phyloP scores from a whole-genome alignment of 2,888 invertebrate genomes.

The Eupithecia vulgata region DNA sequence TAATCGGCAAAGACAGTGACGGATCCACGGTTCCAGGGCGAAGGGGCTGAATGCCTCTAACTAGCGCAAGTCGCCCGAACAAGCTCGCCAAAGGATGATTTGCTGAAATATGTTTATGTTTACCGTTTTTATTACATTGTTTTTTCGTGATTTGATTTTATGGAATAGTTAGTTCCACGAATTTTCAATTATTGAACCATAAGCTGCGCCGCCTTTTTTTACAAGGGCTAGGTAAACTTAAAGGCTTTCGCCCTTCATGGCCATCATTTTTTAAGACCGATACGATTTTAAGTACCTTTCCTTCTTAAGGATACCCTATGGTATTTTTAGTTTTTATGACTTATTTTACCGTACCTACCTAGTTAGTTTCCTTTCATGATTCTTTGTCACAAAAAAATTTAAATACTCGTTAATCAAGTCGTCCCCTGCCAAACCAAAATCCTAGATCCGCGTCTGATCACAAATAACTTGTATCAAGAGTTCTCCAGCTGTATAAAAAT shows the following conservation, averaged over 20 bases:
- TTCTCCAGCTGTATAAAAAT: background rate
- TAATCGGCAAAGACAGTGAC: conserved; percentile 35
- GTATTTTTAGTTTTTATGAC: too few relatives aligned
- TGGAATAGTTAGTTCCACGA: too few relatives aligned
- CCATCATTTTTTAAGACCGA: too few relatives aligned
- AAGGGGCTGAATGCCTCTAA: too few relatives aligned
- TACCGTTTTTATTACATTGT: background rate
- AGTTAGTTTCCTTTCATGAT: background rate
- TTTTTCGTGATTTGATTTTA: background rate
- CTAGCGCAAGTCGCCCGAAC: background rate
- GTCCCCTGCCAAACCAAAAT: background rate
- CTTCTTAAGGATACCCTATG: too few relatives aligned
- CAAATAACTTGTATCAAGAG: background rate
- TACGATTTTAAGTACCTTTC: too few relatives aligned
- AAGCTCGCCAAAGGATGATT: background rate
- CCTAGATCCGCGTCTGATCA: background rate
- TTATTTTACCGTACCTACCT: too few relatives aligned
- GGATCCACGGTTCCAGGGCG: background rate
- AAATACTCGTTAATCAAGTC: background rate
- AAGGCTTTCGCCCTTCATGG: too few relatives aligned
- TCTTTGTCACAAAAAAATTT: background rate
- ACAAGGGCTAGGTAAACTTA: too few relatives aligned
- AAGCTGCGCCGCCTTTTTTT: too few relatives aligned
- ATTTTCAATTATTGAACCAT: too few relatives aligned
- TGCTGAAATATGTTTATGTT: background rate